Conservation (phyloP, 2,113 vertebrate genomes). For the Istiophorus platypterus region DNA sequence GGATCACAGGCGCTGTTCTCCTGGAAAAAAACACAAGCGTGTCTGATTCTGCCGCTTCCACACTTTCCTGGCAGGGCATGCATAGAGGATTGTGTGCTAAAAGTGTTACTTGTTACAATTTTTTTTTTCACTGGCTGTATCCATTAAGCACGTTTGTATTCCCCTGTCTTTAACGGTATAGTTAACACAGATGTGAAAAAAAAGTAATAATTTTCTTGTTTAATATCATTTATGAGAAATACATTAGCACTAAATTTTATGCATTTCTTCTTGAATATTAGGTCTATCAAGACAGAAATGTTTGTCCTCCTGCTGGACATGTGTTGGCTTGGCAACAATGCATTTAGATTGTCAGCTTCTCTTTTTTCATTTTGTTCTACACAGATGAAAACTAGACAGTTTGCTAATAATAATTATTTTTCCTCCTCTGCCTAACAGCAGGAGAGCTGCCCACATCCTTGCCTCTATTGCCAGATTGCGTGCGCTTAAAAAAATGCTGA, state of each 20-base stretch:
- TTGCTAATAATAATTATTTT: too few relatives aligned
- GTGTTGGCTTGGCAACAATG: too few relatives aligned
- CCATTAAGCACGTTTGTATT: background rate
- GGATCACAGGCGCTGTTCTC: constrained; percentile 46
- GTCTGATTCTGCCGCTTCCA: constrained; percentile 60
- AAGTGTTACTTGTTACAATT: constrained; percentile 4
- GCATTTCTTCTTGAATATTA: background rate
- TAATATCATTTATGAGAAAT: background rate
- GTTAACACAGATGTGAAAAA: background rate
- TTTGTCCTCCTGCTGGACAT: too few relatives aligned
- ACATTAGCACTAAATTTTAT: background rate
- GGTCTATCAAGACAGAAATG: too few relatives aligned
- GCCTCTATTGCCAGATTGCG: too few relatives aligned
- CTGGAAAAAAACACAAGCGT: constrained; percentile 35
- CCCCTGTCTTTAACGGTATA: constrained; percentile 5
- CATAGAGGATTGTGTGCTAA: constrained; percentile 13
- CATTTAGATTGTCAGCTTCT: too few relatives aligned
- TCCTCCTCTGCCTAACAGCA: too few relatives aligned
- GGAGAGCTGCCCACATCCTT: too few relatives aligned
- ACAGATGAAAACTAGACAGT: too few relatives aligned
- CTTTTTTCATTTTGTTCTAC: too few relatives aligned
- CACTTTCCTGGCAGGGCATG: constrained; percentile 42
- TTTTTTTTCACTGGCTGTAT: constrained; percentile 5
- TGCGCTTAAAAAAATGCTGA: too few relatives aligned
- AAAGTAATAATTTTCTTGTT: background rate